Conservation (phyloP, 2,888 invertebrate species). For the Drosophila neotestacea region DNA sequence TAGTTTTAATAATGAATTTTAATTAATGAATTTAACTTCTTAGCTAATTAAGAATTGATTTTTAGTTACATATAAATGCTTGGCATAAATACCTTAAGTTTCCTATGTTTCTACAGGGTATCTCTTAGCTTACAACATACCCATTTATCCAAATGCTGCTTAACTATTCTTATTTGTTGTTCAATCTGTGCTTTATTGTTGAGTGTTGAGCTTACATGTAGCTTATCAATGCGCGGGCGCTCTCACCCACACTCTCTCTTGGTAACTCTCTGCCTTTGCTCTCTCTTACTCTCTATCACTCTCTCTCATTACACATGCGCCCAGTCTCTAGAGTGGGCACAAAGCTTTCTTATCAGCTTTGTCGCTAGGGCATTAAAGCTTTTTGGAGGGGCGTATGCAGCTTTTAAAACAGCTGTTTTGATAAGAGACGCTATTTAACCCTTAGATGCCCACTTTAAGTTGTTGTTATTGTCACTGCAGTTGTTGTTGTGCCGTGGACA, state of each 20-base stretch:
- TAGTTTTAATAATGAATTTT: no score
- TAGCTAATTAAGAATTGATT: no score
- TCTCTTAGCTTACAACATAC: background rate
- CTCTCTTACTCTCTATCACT: slow-evolving; percentile 18
- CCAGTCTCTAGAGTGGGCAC: slow-evolving; percentile 8
- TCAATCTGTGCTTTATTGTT: slow-evolving; percentile 16
- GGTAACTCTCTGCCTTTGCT: slow-evolving; percentile 21
- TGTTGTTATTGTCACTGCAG: slow-evolving; percentile 29
- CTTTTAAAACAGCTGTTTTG: slow-evolving; percentile 64
- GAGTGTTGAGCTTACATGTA: slow-evolving; percentile 16
- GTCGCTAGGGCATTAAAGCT: slow-evolving; percentile 13
- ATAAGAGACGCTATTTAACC: slow-evolving; percentile 64
- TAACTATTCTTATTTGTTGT: slow-evolving; percentile 7
- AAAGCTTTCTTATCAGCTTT: slow-evolving; percentile 69
- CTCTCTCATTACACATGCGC: slow-evolving; percentile 55
- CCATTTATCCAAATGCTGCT: background rate
- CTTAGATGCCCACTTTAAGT: slow-evolving; percentile 50
- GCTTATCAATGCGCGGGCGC: slow-evolving; percentile 51
- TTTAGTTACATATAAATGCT: no score
- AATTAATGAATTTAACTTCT: no score
- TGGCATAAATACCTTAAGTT: background rate
- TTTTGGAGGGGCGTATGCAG: slow-evolving; percentile 23
- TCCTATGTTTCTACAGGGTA: background rate
- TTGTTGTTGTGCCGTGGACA: slow-evolving; percentile 47
- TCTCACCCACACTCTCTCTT: slow-evolving; percentile 30